These are phyloP conservation scores for Epicauta chinensis DNA, from an alignment of 1,140 invertebrate species.

Conservation along the genomic window DNA sequence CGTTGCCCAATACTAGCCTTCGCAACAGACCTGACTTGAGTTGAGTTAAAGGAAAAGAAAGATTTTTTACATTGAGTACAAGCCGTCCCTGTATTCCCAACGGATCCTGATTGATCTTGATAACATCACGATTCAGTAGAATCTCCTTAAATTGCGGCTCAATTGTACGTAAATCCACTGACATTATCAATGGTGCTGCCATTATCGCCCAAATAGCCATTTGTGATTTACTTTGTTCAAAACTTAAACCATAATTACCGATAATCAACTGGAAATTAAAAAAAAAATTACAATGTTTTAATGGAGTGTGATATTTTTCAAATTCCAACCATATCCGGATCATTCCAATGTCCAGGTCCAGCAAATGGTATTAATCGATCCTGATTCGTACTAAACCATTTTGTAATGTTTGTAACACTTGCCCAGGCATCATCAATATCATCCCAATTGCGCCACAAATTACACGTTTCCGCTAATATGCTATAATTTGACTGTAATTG, in stretches of 20 bases:
- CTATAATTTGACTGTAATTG: conserved; percentile 60
- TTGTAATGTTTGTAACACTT: conserved; percentile 64
- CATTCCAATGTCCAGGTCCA: conserved; percentile 86
- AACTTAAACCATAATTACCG: conserved; percentile 80
- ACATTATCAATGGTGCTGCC: conserved; percentile 85
- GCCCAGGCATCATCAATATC: conserved; percentile 82
- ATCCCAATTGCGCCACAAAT: conserved; percentile 83
- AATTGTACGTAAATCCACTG: conserved; percentile 71
- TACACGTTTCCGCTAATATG: conserved; percentile 64
- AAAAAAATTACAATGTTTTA: background rate
- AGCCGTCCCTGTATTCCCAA: conserved; percentile 62
- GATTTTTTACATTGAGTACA: conserved; percentile 38
- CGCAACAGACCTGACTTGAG: no score
- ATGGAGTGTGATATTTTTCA: conserved; percentile 43
- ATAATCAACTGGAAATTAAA: conserved; percentile 61
- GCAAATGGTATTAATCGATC: conserved; percentile 61
- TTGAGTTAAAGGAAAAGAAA: no score
- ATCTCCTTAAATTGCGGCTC: conserved; percentile 66
- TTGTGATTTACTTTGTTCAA: conserved; percentile 76
- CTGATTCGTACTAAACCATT: conserved; percentile 74
- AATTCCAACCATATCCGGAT: conserved; percentile 93
- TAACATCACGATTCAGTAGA: conserved; percentile 67
- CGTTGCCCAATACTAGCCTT: no score
- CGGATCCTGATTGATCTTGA: conserved; percentile 80
- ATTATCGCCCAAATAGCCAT: conserved; percentile 89